A percentile compares a stretch with the other conserved stretches of the same genome.
Conservation (phyloP, 92 coral and sea anemone genomes). For the Chrysogorgia sp. region DNA sequence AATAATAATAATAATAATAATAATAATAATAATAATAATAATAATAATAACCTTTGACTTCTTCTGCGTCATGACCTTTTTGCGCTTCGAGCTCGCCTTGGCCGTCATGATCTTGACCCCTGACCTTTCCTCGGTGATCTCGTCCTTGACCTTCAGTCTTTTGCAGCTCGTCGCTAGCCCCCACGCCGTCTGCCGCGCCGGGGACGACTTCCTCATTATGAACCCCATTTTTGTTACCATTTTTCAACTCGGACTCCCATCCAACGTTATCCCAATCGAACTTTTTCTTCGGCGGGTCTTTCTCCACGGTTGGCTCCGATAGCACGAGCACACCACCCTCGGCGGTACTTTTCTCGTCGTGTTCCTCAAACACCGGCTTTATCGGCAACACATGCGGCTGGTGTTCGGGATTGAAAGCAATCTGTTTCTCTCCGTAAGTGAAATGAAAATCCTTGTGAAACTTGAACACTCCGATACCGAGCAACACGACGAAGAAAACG, state of each 20-base stretch:
- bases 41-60: too few relatives aligned
- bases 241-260: slow-evolving; percentile 20
- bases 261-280: neutral
- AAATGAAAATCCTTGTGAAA: slow-evolving; percentile 40
- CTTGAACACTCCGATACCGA: slow-evolving; percentile 27
- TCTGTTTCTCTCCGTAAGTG: slow-evolving; percentile 25
- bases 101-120: too few relatives aligned
- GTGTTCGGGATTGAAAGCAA: slow-evolving; percentile 55
- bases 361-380: neutral
- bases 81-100: too few relatives aligned
- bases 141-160: too few relatives aligned
- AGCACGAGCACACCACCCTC: neutral
- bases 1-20: too few relatives aligned
- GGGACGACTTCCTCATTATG: slow-evolving; percentile 15
- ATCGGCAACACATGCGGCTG: slow-evolving; percentile 57
- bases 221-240: slow-evolving; percentile 11
- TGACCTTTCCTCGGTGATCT: too few relatives aligned
- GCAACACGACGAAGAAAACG: slow-evolving; percentile 55
- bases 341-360: neutral
- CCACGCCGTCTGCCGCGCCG: slow-evolving; percentile 41
- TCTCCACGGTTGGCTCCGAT: neutral
- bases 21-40: too few relatives aligned
- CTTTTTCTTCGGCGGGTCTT: slow-evolving; percentile 27
- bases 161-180: too few relatives aligned
- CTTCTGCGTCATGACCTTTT: too few relatives aligned